These are phyloP conservation scores for Cecidostiba fungosa DNA, from an alignment of 2,888 invertebrate species.

Conservation along the genomic window DNA sequence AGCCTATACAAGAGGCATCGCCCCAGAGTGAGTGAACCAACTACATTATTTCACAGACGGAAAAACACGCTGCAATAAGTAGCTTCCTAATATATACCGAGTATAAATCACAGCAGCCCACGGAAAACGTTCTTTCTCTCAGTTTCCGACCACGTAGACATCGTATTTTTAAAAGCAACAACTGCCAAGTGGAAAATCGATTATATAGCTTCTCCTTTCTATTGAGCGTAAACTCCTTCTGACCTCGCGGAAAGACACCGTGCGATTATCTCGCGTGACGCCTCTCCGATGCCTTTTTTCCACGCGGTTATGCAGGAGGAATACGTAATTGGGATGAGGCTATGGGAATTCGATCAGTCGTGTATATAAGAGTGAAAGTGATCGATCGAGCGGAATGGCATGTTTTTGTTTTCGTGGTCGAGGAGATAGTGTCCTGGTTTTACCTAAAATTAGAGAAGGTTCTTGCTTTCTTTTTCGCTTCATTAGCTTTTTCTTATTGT, in stretches of 20 bases:
- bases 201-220: neutral
- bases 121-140: neutral
- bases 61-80: too few relatives aligned
- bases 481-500: too few relatives aligned
- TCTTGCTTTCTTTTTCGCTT: neutral
- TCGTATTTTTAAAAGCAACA: neutral
- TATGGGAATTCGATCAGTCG: neutral
- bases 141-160: neutral
- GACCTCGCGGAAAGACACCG: neutral
- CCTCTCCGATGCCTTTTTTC: neutral
- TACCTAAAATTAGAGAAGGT: neutral
- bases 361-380: neutral
- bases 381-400: neutral
- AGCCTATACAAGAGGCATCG: too few relatives aligned
- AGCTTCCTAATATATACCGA: too few relatives aligned
- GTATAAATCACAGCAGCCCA: neutral
- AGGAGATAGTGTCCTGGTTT: neutral
- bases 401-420: neutral
- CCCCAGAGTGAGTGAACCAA: too few relatives aligned
- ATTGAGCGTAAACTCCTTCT: neutral
- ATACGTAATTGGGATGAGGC: neutral
- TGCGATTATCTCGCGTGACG: neutral
- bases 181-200: neutral
- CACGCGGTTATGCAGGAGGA: neutral
- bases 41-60: too few relatives aligned